phyloP scores from a whole-genome alignment of 2,797 vertebrate species.

The Malurus splendens region DNA sequence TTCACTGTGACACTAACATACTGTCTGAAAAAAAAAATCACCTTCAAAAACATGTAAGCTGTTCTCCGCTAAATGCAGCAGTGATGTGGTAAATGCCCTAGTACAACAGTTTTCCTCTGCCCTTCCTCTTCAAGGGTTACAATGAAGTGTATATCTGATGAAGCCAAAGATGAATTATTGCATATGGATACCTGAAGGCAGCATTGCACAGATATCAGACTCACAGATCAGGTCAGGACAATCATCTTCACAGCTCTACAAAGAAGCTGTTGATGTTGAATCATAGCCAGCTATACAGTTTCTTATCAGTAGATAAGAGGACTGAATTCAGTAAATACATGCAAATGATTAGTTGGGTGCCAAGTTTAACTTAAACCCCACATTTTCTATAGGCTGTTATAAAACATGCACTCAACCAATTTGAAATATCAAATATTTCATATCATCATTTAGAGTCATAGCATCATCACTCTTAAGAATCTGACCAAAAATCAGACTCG shows the following conservation, averaged over 20 bases:
- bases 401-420: not conserved
- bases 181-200: not conserved
- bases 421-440: not conserved
- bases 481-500: not conserved
- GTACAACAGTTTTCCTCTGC: not conserved
- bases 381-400: not conserved
- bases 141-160: not conserved
- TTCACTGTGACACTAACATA: not conserved
- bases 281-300: not conserved
- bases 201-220: not conserved
- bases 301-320: not conserved
- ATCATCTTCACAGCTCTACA: not conserved
- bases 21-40: not conserved
- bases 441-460: not conserved
- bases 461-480: not conserved
- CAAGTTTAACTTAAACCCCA: not conserved
- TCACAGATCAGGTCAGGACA: not conserved
- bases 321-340: not conserved
- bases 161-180: not conserved
- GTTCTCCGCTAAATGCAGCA: not conserved
- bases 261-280: not conserved
- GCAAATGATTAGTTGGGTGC: not conserved
- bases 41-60: not conserved
- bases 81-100: not conserved
- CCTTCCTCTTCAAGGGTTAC: not conserved